A percentile compares a stretch with the other conserved stretches of the same genome.
Evolutionary conservation across 2,797 vertebrate genomes (phyloP).

Genomic region (Discoglossus pictus): DNA sequence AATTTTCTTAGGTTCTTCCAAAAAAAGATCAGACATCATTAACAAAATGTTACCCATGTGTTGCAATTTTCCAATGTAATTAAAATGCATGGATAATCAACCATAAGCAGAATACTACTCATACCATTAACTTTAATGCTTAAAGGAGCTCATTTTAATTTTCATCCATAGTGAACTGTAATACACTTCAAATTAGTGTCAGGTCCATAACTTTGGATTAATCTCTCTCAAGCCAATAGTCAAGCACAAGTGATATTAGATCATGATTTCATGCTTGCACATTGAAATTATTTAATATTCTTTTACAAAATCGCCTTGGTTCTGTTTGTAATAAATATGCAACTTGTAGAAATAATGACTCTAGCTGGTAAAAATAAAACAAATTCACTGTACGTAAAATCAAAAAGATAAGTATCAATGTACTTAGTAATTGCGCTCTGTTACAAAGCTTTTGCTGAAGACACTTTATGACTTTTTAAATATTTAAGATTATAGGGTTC

Average conservation of each 20-base stretch:
- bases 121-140: constrained; percentile 25
- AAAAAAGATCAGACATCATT: constrained; percentile 6
- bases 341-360: not conserved
- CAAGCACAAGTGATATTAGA: not conserved
- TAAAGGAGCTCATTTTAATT: constrained; percentile 11
- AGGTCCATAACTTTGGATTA: constrained; percentile 22
- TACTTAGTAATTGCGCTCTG: too few relatives aligned
- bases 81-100: constrained; percentile 25
- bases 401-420: too few relatives aligned
- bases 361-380: too few relatives aligned
- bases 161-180: constrained; percentile 18
- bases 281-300: constrained; percentile 6
- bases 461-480: too few relatives aligned
- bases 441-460: too few relatives aligned
- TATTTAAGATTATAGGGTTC: too few relatives aligned
- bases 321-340: not conserved
- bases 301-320: not conserved
- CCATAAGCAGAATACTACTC: constrained; percentile 10
- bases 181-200: constrained; percentile 23
- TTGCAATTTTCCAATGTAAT: constrained; percentile 5
- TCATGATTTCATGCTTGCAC: not conserved
- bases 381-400: too few relatives aligned
- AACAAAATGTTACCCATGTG: not conserved
- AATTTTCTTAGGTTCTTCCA: not conserved
- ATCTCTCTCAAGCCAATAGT: constrained; percentile 15